Evolutionary conservation across 2,797 vertebrate species (phyloP).

Genomic region (Cyclura pinguis): DNA sequence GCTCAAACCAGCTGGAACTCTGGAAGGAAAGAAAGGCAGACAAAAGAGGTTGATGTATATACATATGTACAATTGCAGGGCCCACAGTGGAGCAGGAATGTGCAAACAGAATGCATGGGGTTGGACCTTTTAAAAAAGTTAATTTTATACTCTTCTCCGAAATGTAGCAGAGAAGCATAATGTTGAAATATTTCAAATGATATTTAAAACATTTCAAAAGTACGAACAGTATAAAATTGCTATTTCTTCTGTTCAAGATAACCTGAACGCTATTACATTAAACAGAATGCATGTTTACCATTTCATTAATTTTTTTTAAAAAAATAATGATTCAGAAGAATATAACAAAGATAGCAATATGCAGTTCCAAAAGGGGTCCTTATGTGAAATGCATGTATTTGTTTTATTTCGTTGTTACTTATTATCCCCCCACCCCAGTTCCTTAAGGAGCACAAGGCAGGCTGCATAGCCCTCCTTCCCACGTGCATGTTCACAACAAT

Average conservation of each 20-base stretch:
- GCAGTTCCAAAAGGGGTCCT: not conserved
- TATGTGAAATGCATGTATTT: not conserved
- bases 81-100: not conserved
- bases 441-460: not conserved
- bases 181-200: not conserved
- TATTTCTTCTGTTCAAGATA: not conserved
- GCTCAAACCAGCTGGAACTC: conserved; percentile 57
- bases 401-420: not conserved
- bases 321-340: not conserved
- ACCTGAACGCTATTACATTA: not conserved
- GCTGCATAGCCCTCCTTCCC: not conserved
- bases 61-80: not conserved
- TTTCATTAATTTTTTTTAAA: not conserved
- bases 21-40: conserved; percentile 42
- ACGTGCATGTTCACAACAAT: not conserved
- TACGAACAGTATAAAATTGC: not conserved
- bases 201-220: not conserved
- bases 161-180: not conserved
- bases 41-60: not conserved
- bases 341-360: not conserved
- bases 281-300: not conserved
- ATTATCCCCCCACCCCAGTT: not conserved
- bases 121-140: not conserved
- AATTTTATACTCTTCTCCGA: not conserved
- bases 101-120: not conserved